Evolutionary conservation across 1,140 invertebrate genomes (phyloP).

Genomic region (Cardiocondyla obscurior): DNA sequence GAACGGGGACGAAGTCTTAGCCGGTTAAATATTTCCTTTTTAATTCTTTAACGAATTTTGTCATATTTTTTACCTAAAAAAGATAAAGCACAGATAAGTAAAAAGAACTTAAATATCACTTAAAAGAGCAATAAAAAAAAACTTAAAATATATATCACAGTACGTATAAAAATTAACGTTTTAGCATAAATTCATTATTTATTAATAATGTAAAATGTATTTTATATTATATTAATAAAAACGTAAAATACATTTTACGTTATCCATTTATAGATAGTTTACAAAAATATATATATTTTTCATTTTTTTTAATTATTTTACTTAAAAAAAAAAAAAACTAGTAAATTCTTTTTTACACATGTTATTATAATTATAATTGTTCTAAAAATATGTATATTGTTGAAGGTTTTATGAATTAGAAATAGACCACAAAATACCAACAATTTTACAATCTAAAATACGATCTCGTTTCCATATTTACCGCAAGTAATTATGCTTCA

Average conservation of each 20-base stretch:
- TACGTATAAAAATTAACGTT: no score
- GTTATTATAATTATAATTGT: neutral
- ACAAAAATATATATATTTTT: neutral
- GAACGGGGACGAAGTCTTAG: neutral
- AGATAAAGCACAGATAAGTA: neutral
- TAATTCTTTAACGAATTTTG: neutral
- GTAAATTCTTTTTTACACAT: neutral
- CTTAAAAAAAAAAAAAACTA: neutral
- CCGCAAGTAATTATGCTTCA: neutral
- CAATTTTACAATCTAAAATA: neutral
- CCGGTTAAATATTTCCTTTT: neutral
- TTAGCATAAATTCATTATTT: no score
- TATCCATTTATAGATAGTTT: no score
- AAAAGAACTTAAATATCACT: neutral
- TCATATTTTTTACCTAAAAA: neutral
- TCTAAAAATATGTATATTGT: neutral
- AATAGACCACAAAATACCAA: neutral
- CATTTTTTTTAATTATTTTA: neutral
- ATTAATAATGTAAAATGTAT: neutral
- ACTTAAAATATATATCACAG: neutral
- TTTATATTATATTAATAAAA: neutral
- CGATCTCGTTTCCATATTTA: neutral
- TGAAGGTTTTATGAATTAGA: neutral
- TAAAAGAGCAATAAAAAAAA: neutral
- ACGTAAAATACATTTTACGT: no score